Evolutionary conservation across 2,888 invertebrate species (phyloP), one percentile per base, ranked within the genome.

Genomic region (Apamea anceps): DNA sequence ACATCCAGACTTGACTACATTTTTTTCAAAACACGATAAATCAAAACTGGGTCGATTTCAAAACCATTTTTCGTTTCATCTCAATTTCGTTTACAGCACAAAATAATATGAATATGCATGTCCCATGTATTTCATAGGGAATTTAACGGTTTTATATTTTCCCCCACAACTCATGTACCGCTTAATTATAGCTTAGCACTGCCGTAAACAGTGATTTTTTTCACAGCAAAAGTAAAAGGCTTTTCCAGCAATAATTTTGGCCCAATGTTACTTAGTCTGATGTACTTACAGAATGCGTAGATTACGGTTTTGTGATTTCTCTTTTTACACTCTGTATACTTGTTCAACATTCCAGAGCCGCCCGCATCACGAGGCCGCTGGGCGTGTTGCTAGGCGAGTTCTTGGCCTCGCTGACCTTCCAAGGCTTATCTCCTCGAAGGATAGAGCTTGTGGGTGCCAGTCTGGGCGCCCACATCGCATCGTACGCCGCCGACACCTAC

Each of bases 391-490:
- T 96, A 4, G 96, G 96, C 0, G 92, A 94, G 84, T 94, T 96
- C 84, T 87, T 96, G n/a, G 95, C 95, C 0, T 91, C 91, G 28
- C 90, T 96, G n/a, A 93, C 94, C 0, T 79, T 84, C 0, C 88
- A 89, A 51, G 96, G 96, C 0, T 87, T 96, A 63, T 87, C 92
- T 25, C 88, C 94, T 0, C 91, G 88, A n/a, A 91, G 90, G n/a
- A 81, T 96, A 48, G 94, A 95, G 84, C 65, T 96, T 25, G 79
- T 94, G 6, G 96, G 96, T 0, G 95, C 92, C 0, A 96, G 96
- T 72, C 88, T 97, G 32, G 96, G 96, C n/a, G 96, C 96, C 0
- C 96, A 96, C 82, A 94, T 96, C 45, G 94, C 95, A 1, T 94
- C 94, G 37, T 93, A 91, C 81, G 96, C 96, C 0, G 91, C 96